Conservation (phyloP, 2,888 invertebrate species). For the Leucoma salicis region DNA sequence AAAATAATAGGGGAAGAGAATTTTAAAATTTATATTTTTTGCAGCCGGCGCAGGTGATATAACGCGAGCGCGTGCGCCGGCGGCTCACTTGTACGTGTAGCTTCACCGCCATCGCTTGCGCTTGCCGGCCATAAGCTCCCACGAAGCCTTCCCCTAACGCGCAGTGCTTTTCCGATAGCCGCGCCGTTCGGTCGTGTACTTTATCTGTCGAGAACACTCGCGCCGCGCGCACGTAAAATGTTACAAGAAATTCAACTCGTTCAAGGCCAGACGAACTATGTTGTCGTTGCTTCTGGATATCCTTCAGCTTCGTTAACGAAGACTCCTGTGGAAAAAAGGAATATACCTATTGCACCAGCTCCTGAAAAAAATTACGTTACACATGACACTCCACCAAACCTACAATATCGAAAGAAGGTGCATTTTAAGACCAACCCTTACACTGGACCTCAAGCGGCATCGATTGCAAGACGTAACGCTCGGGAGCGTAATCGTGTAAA, state of each 20-base stretch:
- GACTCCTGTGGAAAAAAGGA: constrained; percentile 72
- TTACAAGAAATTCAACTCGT: constrained; percentile 79
- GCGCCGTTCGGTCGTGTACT: constrained; percentile 61
- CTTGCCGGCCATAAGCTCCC: constrained; percentile 48
- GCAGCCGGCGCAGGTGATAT: constrained; percentile 83
- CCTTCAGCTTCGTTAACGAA: constrained; percentile 74
- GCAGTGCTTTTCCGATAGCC: constrained; percentile 64
- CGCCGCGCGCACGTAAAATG: constrained; percentile 71
- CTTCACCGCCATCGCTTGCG: constrained; percentile 66
- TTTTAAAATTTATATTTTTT: constrained; percentile 81
- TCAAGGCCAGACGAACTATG: constrained; percentile 83
- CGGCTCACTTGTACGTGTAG: constrained; percentile 77
- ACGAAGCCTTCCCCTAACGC: constrained; percentile 50
- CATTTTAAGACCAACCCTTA: constrained; percentile 85
- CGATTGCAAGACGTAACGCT: constrained; percentile 95
- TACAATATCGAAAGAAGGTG: constrained; percentile 88
- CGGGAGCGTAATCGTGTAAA: constrained; percentile 97
- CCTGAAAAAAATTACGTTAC: constrained; percentile 80
- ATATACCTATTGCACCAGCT: constrained; percentile 83
- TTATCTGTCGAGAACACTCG: constrained; percentile 40
- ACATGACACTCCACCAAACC: constrained; percentile 77
- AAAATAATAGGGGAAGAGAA: constrained; percentile 83
- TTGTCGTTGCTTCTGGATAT: constrained; percentile 82
- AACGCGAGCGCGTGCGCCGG: constrained; percentile 78
- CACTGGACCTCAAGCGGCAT: constrained; percentile 88